These are phyloP conservation scores for Drosophila multiciliata DNA, from an alignment of 2,888 invertebrate genomes.

Conservation along the genomic window DNA sequence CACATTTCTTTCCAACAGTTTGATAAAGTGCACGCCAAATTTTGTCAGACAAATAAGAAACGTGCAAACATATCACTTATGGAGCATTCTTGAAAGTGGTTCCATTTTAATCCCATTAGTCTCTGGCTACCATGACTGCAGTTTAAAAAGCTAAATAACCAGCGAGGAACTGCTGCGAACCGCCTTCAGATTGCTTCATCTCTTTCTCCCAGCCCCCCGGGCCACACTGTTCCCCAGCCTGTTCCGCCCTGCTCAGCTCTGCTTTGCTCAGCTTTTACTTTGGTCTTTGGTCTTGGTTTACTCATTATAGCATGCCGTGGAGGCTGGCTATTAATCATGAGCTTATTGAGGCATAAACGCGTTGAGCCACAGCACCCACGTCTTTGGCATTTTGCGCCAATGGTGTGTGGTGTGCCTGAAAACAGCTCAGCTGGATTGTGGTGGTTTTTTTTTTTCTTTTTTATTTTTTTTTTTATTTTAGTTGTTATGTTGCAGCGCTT, in stretches of 20 bases:
- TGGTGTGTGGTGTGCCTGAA: slow-evolving; percentile 28
- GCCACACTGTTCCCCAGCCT: background rate
- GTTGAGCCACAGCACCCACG: slow-evolving; percentile 69
- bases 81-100: background rate
- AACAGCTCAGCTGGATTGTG: slow-evolving; percentile 4
- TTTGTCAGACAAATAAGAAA: background rate
- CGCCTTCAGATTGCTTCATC: background rate
- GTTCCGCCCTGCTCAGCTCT: slow-evolving; percentile 17
- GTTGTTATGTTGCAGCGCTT: slow-evolving; percentile 48
- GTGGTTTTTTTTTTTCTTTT: background rate
- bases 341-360: slow-evolving; percentile 83
- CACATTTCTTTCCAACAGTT: background rate
- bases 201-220: background rate
- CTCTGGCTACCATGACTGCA: slow-evolving; percentile 15
- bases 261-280: slow-evolving; percentile 29
- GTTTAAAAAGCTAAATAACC: slow-evolving; percentile 30
- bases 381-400: slow-evolving; percentile 49
- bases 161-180: background rate
- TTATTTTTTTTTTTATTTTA: background rate
- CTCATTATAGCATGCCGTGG: slow-evolving; percentile 66
- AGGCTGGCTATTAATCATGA: slow-evolving; percentile 81
- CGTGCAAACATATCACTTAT: background rate
- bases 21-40: background rate
- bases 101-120: background rate
- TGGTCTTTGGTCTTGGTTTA: slow-evolving; percentile 60